These are phyloP conservation scores for Plusia festucae DNA, from an alignment of 2,888 invertebrate species.

Conservation along the genomic window DNA sequence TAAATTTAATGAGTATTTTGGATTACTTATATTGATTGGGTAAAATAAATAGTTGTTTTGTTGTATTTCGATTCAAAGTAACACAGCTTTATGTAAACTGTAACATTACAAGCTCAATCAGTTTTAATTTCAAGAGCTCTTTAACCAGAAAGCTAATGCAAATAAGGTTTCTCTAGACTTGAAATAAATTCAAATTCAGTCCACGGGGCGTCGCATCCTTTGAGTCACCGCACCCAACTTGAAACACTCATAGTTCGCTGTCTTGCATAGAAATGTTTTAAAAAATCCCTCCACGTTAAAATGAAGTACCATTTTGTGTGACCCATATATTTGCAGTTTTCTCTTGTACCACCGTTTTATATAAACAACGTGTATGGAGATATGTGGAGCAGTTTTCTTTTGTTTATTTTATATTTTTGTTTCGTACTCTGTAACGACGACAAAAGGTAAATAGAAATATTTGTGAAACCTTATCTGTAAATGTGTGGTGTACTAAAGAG, in stretches of 20 bases:
- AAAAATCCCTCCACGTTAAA: constrained; percentile 30
- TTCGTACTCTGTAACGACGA: background rate
- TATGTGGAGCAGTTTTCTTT: background rate
- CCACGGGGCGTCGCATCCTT: constrained; percentile 58
- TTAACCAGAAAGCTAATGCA: constrained; percentile 47
- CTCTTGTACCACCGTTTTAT: constrained; percentile 22
- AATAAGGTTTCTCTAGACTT: constrained; percentile 44
- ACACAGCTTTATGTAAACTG: constrained; percentile 7
- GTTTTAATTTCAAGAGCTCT: constrained; percentile 37
- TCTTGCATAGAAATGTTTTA: constrained; percentile 56
- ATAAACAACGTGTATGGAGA: background rate
- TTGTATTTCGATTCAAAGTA: background rate
- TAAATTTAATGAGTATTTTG: too few relatives aligned
- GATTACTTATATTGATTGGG: too few relatives aligned
- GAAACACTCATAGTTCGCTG: constrained; percentile 52
- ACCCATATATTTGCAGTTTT: constrained; percentile 10
- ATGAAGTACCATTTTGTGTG: constrained; percentile 21
- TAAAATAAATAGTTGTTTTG: too few relatives aligned
- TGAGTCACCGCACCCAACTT: constrained; percentile 54
- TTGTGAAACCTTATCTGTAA: background rate
- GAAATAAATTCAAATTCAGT: constrained; percentile 55
- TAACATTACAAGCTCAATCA: constrained; percentile 33
- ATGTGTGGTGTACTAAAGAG: too few relatives aligned
- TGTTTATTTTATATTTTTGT: constrained; percentile 18
- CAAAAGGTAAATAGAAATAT: background rate